Percentiles rank a stretch among this genome's conserved stretches.
These are phyloP conservation scores for Papilio polyxenes DNA, from an alignment of 1,140 invertebrate species.

Conservation along the genomic window DNA sequence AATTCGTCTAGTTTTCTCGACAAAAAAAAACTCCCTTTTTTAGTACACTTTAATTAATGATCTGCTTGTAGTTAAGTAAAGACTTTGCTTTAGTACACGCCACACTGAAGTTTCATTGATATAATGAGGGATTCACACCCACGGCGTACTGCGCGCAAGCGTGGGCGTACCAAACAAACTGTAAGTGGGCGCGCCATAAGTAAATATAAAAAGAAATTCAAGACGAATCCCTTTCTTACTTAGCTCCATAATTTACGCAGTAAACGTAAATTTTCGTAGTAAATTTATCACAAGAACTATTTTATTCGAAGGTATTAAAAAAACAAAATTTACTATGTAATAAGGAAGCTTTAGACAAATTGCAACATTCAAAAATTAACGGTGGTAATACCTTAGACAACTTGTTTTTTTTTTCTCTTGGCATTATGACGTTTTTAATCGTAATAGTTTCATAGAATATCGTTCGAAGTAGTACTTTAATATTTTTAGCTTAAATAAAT, in stretches of 20 bases:
- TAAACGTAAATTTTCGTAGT: too few species aligned
- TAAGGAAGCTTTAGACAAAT: too few species aligned
- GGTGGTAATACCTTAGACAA: too few species aligned
- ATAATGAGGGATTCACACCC: neutral
- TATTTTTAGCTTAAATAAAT: too few species aligned
- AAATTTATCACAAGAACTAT: too few species aligned
- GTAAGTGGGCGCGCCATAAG: neutral
- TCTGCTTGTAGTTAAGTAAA: neutral
- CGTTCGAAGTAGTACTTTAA: neutral
- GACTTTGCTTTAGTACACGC: neutral
- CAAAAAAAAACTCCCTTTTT: neutral
- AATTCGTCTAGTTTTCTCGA: neutral
- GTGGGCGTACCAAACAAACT: conserved; percentile 13
- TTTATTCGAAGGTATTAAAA: too few species aligned
- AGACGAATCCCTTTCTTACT: neutral
- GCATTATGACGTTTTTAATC: neutral
- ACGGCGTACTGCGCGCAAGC: neutral
- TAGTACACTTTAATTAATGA: conserved; percentile 1
- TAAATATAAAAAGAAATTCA: neutral
- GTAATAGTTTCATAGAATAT: neutral
- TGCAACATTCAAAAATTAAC: too few species aligned
- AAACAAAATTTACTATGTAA: too few species aligned
- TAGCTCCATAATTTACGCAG: too few species aligned
- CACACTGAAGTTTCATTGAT: neutral
- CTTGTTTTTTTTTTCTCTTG: too few species aligned